Evolutionary conservation across 2,888 invertebrate species (phyloP).

Genomic region (Pherbina coryleti): DNA sequence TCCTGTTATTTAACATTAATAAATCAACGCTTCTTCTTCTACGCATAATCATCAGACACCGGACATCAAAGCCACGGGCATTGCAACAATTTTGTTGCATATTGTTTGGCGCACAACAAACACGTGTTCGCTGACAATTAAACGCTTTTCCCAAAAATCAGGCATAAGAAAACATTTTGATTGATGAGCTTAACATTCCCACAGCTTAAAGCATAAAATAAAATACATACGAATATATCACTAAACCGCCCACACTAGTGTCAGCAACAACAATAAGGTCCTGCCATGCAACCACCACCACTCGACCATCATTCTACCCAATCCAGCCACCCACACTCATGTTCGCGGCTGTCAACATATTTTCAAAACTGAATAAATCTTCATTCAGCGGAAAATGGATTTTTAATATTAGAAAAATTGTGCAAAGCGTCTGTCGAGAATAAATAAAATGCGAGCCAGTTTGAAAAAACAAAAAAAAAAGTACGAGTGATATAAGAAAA

Average conservation of each 20-base stretch:
- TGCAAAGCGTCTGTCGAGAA: constrained; percentile 46
- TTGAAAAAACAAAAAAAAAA: constrained; percentile 29
- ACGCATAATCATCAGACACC: neutral
- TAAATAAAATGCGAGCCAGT: constrained; percentile 42
- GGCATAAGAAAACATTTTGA: constrained; percentile 34
- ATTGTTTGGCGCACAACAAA: constrained; percentile 37
- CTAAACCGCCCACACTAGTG: constrained; percentile 19
- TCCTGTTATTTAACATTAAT: constrained; percentile 26
- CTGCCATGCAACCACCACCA: neutral
- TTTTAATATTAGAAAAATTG: constrained; percentile 60
- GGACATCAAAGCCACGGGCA: neutral
- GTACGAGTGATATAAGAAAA: constrained; percentile 11
- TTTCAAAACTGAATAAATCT: constrained; percentile 67
- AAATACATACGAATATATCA: constrained; percentile 16
- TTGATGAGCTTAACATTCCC: constrained; percentile 40
- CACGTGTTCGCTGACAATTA: constrained; percentile 49
- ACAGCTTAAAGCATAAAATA: constrained; percentile 19
- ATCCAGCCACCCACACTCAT: neutral
- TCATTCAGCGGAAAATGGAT: constrained; percentile 69
- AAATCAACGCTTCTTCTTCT: constrained; percentile 13
- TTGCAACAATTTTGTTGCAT: constrained; percentile 33
- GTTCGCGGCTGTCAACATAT: constrained; percentile 50
- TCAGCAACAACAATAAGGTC: neutral
- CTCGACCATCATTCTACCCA: neutral
- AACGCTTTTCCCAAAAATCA: constrained; percentile 30